Evolutionary conservation across 2,797 vertebrate species (phyloP).

Genomic region (Dromococcyx pavoninus): DNA sequence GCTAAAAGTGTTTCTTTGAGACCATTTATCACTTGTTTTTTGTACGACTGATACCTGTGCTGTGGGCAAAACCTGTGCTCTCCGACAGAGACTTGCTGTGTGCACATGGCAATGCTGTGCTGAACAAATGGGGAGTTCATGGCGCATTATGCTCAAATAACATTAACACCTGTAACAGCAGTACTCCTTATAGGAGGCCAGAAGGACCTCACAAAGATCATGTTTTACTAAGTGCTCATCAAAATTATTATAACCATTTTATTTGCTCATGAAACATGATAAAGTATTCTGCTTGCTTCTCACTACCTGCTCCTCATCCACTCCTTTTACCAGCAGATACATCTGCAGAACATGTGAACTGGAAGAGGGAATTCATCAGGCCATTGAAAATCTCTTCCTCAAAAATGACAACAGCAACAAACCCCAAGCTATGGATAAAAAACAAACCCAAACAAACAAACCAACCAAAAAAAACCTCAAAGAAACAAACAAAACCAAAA

Average conservation of each 20-base stretch:
- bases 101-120: accelerated
- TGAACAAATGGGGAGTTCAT: background rate
- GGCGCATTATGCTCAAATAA: background rate
- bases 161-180: background rate
- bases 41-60: background rate
- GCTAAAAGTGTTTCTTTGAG: background rate
- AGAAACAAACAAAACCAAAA: background rate
- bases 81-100: background rate
- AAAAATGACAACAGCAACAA: background rate
- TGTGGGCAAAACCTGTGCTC: background rate
- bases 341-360: background rate
- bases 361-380: background rate
- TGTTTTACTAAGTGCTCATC: accelerated
- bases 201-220: background rate
- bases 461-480: too few species aligned
- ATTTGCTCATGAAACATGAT: background rate
- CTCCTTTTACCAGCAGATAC: background rate
- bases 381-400: background rate
- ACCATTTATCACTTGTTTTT: background rate
- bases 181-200: background rate
- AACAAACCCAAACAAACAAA: background rate
- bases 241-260: background rate
- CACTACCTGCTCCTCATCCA: background rate
- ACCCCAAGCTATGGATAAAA: background rate
- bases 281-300: background rate